phyloP scores from a whole-genome alignment of 2,113 vertebrate genomes.

The Pyrgilauda ruficollis region DNA sequence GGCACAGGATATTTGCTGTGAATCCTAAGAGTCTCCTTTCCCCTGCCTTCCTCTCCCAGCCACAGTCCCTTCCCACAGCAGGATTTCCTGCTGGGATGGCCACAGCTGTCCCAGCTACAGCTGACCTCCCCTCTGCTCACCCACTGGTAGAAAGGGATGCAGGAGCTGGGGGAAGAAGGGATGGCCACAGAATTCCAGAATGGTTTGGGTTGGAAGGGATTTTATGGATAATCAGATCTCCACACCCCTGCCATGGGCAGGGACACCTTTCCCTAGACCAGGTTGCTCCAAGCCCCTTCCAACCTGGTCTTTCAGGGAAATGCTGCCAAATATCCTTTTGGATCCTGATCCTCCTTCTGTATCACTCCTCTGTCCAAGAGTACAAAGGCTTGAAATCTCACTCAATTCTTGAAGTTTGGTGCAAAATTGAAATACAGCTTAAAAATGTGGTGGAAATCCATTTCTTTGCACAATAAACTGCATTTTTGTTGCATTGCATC shows the following conservation, averaged over 20 bases:
- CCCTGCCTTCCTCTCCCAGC: background rate
- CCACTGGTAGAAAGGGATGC: accelerated
- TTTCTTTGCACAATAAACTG: background rate
- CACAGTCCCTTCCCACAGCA: accelerated
- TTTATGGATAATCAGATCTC: background rate
- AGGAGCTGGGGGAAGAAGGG: accelerated
- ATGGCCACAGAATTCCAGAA: background rate
- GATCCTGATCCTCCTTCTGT: background rate
- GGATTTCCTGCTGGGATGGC: background rate
- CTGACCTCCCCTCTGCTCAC: background rate
- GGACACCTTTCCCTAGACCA: background rate
- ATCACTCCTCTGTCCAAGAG: background rate
- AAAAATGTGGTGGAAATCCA: background rate
- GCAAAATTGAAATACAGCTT: background rate
- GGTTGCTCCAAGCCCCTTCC: background rate
- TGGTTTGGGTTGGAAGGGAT: background rate
- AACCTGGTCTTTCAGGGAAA: background rate
- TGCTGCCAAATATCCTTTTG: background rate
- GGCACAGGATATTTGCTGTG: background rate
- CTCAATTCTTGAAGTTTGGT: background rate
- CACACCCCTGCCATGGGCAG: background rate
- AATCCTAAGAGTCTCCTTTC: background rate
- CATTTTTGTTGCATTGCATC: background rate
- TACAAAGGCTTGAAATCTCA: background rate
- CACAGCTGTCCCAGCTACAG: background rate